Base-by-base conservation (phyloP, 2,888 invertebrate genomes). In the Chrysolina americana region DNA sequence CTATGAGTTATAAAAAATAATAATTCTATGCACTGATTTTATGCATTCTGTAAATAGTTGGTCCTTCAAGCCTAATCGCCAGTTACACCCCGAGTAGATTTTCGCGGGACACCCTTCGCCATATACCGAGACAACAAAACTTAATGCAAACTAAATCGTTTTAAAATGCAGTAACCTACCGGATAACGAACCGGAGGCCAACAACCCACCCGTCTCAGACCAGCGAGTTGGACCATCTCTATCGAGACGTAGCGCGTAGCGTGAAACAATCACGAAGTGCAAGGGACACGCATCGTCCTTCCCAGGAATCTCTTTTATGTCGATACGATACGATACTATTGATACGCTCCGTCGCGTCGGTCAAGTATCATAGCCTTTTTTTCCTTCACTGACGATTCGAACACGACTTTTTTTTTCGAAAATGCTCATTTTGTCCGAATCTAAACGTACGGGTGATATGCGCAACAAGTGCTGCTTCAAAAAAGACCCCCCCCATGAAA, bases 281-380 rank as follows among this genome's bases (percentile, higher is more conserved):
- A 59, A 59, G 59, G 59, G 59, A 59, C 59, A 65, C 41, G 65
- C 64, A 64, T 41, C 66, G 66, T 66, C 66, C 66, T 66, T 66
- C 66, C 19, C 15, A 66, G 50, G 66, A 66, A 66, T 66, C 50
- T 48, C 44, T 59, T 59, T 59, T n/a, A n/a, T 23, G 23, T 17
- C 28, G 59, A 59, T 53, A 53, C 53, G 53, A 15, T 36, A 36
- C 44, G 13, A 53, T 59, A 59, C 36, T 59, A 59, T 36, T 36
- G 59, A 59, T 59, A 59, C 59, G 59, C 59, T 59, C 9, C 59
- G 28, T 36, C 28, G 15, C 59, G 28, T 36, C 28, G 15, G 28
- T 59, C 59, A n/a, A 28, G 59, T 28, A 36, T 59, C 36, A 17
- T 10, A 59, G 59, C 36, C 59, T 23, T 15, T 5, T 23, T 59